Evolutionary conservation across 1,140 invertebrate species (phyloP).

Genomic region (Drosophila yakuba): DNA sequence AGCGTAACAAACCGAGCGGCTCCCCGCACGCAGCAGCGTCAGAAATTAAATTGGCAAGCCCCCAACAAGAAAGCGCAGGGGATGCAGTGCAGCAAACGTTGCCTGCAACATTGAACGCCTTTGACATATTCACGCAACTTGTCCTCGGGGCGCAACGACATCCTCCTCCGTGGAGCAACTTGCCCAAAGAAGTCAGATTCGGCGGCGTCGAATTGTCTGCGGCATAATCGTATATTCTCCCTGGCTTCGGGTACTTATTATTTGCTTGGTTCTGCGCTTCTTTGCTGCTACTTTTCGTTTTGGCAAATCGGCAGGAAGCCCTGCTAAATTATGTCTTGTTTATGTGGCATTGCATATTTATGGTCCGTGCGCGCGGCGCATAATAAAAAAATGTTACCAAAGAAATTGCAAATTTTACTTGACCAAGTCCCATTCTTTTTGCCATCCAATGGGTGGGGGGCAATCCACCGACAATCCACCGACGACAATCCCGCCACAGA

Average conservation of each 20-base stretch:
- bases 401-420: slow-evolving; percentile 76
- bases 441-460: neutral
- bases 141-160: slow-evolving; percentile 42
- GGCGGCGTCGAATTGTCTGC: slow-evolving; percentile 72
- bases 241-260: slow-evolving; percentile 70
- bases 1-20: slow-evolving; percentile 76
- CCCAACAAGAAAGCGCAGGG: slow-evolving; percentile 55
- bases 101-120: slow-evolving; percentile 80
- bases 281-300: slow-evolving; percentile 39
- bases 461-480: neutral
- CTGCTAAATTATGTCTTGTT: slow-evolving; percentile 83
- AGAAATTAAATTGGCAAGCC: slow-evolving; percentile 83
- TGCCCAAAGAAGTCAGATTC: slow-evolving; percentile 7
- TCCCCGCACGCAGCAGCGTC: slow-evolving; percentile 75
- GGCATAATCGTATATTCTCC: slow-evolving; percentile 81
- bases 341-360: slow-evolving; percentile 82
- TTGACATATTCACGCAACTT: slow-evolving; percentile 80
- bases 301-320: slow-evolving; percentile 80
- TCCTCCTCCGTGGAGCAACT: slow-evolving; percentile 15
- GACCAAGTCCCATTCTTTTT: slow-evolving; percentile 60
- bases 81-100: slow-evolving; percentile 31
- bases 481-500: neutral
- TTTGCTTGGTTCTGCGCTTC: slow-evolving; percentile 59
- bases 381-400: slow-evolving; percentile 75
- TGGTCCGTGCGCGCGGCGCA: slow-evolving; percentile 60